Conservation (phyloP, 2,888 invertebrate species). For the Steinernema carpocapsae region DNA sequence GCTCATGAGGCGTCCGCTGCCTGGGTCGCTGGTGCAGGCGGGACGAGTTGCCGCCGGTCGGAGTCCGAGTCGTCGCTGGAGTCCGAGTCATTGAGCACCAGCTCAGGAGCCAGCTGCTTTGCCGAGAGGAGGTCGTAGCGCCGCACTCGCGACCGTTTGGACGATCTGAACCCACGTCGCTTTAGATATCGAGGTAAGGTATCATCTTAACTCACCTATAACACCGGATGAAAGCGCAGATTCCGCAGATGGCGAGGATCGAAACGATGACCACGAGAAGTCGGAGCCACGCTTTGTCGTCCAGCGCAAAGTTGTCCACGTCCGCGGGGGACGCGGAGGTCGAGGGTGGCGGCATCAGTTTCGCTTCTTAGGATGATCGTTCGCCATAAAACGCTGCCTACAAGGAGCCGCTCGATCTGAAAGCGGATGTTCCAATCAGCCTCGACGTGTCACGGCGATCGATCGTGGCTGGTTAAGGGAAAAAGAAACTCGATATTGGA, state of each 20-base stretch:
- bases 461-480: not conserved
- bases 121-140: slow-evolving; percentile 42
- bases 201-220: slow-evolving; percentile 29
- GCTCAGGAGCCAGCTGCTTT: slow-evolving; percentile 40
- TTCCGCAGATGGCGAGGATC: slow-evolving; percentile 3
- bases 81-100: slow-evolving; percentile 36
- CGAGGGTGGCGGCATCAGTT: slow-evolving; percentile 14
- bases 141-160: slow-evolving; percentile 33
- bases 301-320: slow-evolving; percentile 36
- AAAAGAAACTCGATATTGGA: not conserved
- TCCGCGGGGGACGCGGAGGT: not conserved
- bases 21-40: not conserved
- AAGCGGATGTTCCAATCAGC: not conserved
- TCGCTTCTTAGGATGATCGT: not conserved
- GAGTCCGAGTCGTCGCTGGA: slow-evolving; percentile 32
- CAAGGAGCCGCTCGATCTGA: not conserved
- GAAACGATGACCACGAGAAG: slow-evolving; percentile 28
- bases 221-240: slow-evolving; percentile 34
- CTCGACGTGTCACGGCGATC: slow-evolving; percentile 2
- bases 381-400: not conserved
- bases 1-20: not conserved
- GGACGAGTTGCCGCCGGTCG: slow-evolving; percentile 19
- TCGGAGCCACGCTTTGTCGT: slow-evolving; percentile 39
- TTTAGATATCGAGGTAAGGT: not conserved
- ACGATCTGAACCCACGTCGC: not conserved